These are phyloP conservation scores for Schlechtendalia chinensis DNA, from an alignment of 1,140 invertebrate species.

Conservation along the genomic window DNA sequence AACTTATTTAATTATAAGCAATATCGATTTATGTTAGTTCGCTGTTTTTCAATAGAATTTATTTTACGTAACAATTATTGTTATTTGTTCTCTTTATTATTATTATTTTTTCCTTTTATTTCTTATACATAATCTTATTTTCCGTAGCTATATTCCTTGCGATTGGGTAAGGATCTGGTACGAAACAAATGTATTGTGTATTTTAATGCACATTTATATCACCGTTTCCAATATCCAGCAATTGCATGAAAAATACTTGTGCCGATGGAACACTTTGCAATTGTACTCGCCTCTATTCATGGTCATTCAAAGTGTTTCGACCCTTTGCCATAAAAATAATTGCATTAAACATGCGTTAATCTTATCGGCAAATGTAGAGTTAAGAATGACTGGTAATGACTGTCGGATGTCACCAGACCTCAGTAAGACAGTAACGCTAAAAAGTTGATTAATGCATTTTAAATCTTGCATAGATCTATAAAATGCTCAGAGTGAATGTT, in stretches of 20 bases:
- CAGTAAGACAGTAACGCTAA: constrained; percentile 54
- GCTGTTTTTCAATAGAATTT: no score
- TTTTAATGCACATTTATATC: background rate
- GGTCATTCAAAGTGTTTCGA: constrained; percentile 17
- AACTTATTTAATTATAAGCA: no score
- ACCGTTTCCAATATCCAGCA: constrained; percentile 44
- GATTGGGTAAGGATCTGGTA: no score
- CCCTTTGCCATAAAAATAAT: constrained; percentile 36
- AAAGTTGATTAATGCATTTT: background rate
- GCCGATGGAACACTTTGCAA: constrained; percentile 17
- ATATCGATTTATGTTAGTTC: no score
- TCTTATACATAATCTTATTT: no score
- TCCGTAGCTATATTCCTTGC: no score
- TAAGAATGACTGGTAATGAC: constrained; percentile 26
- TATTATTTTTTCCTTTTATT: no score
- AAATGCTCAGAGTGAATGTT: constrained; percentile 54
- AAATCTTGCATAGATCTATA: constrained; percentile 51
- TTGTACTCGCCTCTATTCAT: constrained; percentile 46
- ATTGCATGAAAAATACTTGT: constrained; percentile 30
- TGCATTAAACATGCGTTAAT: constrained; percentile 47
- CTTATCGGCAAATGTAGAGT: constrained; percentile 39
- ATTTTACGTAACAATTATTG: no score
- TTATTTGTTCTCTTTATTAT: no score
- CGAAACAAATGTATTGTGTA: constrained; percentile 12
- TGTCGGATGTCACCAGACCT: constrained; percentile 51